Conservation (phyloP, 2,797 vertebrate genomes). For the Adrianichthys oophorus region DNA sequence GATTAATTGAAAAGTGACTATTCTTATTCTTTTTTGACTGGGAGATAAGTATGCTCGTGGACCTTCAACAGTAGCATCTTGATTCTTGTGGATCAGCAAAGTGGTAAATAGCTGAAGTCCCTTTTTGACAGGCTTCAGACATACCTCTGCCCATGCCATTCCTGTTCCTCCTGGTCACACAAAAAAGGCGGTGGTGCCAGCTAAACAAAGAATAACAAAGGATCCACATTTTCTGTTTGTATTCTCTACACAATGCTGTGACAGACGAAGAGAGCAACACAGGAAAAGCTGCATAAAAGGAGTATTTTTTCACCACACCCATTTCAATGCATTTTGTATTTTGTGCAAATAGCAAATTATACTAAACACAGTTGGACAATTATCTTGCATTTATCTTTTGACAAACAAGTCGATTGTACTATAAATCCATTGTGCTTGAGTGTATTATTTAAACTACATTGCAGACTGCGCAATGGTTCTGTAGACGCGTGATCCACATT, state of each 20-base stretch:
- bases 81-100: background rate
- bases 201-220: background rate
- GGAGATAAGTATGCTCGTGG: background rate
- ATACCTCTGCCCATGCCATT: background rate
- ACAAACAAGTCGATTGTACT: conserved; percentile 16
- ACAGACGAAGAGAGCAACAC: background rate
- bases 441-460: conserved; percentile 10
- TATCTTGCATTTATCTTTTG: conserved; percentile 11
- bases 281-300: background rate
- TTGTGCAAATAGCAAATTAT: conserved; percentile 5
- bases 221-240: background rate
- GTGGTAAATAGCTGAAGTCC: background rate
- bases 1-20: no score
- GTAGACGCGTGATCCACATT: background rate
- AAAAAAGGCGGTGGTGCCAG: background rate
- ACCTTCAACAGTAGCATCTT: background rate
- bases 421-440: conserved; percentile 4
- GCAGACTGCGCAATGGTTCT: background rate
- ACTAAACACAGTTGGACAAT: conserved; percentile 1
- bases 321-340: conserved; percentile 7
- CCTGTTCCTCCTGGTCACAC: background rate
- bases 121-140: background rate
- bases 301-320: background rate
- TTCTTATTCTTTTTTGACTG: background rate
- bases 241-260: background rate